phyloP scores from a whole-genome alignment of 2,888 invertebrate species.

The Drosophila subquinaria region DNA sequence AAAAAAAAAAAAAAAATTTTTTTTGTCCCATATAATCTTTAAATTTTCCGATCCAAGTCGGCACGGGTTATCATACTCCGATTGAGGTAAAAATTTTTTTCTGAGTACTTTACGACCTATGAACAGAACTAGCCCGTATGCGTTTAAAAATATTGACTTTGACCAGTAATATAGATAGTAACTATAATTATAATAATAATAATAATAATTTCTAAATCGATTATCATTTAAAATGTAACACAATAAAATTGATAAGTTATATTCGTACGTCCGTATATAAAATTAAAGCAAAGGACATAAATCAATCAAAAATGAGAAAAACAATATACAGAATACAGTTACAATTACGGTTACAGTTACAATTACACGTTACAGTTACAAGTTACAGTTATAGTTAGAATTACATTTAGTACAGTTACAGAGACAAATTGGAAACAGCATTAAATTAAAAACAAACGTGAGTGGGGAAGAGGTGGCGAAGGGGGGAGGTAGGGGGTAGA shows the following conservation, averaged over 20 bases:
- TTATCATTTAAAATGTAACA: constrained; percentile 74
- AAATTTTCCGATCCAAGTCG: no score
- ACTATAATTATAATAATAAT: constrained; percentile 39
- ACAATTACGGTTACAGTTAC: constrained; percentile 3
- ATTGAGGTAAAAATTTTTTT: no score
- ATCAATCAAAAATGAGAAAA: constrained; percentile 31
- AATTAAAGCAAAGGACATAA: constrained; percentile 61
- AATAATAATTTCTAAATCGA: constrained; percentile 46
- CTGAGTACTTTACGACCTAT: no score
- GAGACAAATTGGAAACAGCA: constrained; percentile 22
- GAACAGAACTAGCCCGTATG: no score
- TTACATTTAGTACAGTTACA: constrained; percentile 18
- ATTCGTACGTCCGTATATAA: constrained; percentile 45
- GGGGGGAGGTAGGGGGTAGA: background rate
- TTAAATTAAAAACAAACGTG: constrained; percentile 8
- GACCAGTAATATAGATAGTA: constrained; percentile 28
- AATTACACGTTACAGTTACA: constrained; percentile 6
- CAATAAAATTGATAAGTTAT: constrained; percentile 67
- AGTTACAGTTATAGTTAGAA: constrained; percentile 20
- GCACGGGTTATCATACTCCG: no score
- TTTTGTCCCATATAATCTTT: no score
- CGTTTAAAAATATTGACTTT: no score
- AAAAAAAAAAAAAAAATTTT: no score
- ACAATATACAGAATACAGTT: constrained; percentile 36
- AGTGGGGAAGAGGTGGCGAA: background rate